Evolutionary conservation across 2,797 vertebrate species (phyloP), one percentile per base, ranked within the genome.

Genomic region (Dendrocincla tyrannina): DNA sequence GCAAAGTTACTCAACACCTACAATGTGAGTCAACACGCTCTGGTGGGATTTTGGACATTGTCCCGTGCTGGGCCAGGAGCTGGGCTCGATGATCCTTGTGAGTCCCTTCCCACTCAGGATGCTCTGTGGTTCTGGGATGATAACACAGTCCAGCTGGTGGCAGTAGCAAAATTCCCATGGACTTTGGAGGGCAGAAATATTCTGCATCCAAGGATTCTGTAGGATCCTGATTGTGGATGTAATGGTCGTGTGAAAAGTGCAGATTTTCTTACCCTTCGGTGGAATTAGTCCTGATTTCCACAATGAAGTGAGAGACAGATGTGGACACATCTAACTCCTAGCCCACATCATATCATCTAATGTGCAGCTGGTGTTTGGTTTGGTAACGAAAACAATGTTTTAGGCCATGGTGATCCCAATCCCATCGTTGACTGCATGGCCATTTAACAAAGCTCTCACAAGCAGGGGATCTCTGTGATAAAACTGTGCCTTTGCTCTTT

Each of bases 341-440:
- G 28, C 35, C 37, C 35, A n/a, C 37, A 9, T 23, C 8, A 17
- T 28, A 9, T 2, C 17, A 37, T 11, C 3, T 2, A 13, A 23
- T 0, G 0, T 58, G 33, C 22, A 42, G 8, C 5, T 77, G 33
- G 30, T 9, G 2, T 44, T 47, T 67, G 32, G 13, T 79, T 60
- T 67, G 33, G 19, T 53, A 77, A 50, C 1, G 18, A 68, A 74
- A 64, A 11, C 35, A 42, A 2, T 1, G 15, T 9, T 86, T 85
- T 84, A 22, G 55, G 37, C 62, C 32, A 5, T 5, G 3, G 39
- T 5, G 22, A 44, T 82, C 33, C 27, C 24, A 50, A 11, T 84
- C 64, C 66, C 13, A 10, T 6, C n/a, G 25, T 0, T 49, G 37
- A 13, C 47, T 39, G 11, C 3, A 2, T 7, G 12, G 39, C 2